Evolutionary conservation across 2,797 vertebrate genomes (phyloP), one percentile per base, ranked within the genome.

Genomic region (Amazona ochrocephala): DNA sequence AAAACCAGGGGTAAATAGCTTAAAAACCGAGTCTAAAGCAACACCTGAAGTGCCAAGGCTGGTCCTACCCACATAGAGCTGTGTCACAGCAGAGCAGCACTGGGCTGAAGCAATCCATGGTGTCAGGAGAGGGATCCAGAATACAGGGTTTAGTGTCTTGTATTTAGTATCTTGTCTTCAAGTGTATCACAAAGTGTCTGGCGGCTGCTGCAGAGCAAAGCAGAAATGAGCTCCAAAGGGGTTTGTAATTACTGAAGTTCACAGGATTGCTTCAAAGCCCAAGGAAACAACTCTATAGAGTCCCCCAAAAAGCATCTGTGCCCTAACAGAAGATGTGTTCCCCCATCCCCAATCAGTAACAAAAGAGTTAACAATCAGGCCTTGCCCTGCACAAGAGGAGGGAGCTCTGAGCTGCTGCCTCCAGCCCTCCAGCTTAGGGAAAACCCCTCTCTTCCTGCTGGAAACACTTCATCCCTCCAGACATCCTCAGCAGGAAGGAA

Each of bases 301-400:
- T 5, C 4, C 44, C 26, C 24, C 11, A 10, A 1, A 53, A 41
- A 56, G 1, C 11, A 15, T 50, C 53, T 86, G 75, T 34, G 61
- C 73, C 77, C 76, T 23, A 14, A 60, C 30, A 7, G 30, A 26
- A 71, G 50, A 8, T 2, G 6, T 3, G 5, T 70, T 62, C 37
- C 72, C 87, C 61, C 24, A 13, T 26, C 85, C 89, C 89, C 41
- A 94, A 85, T 93, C 86, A 94, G 70, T 13, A 47, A 56, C 37
- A 10, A 54, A 82, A 68, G 90, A 66, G 61, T 78, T 90, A 74
- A 95, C 92, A 96, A 91, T 90, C 93, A 91, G 91, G 87, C 71
- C 45, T 87, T 87, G 76, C 86, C 90, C 85, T 51, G 39, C 34
- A 2, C 24, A 70, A 76, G 75, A 65, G 0, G 91, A 91, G 91